Conservation (phyloP, 2,888 invertebrate species). For the Dromius quadrimaculatus region DNA sequence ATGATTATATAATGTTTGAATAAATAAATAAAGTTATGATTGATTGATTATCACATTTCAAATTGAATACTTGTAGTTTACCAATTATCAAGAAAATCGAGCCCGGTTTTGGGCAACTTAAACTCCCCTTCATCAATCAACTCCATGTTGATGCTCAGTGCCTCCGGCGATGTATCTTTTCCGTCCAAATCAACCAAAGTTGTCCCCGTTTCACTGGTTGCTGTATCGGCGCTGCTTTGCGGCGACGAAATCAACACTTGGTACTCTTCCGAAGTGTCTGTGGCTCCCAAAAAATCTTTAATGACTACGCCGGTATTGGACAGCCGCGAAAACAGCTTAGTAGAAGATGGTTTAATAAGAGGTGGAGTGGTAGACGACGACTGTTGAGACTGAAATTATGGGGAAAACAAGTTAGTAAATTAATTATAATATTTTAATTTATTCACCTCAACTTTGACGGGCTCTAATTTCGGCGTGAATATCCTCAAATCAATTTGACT, state of each 20-base stretch:
- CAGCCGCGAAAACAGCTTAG: not conserved
- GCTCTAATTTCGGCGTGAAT: slow-evolving; percentile 59
- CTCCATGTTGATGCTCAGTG: too few species aligned
- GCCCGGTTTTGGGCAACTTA: slow-evolving; percentile 73
- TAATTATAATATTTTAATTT: not conserved
- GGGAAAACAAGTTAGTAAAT: not conserved
- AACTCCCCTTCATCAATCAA: too few species aligned
- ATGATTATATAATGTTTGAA: too few species aligned
- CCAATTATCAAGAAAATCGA: slow-evolving; percentile 76
- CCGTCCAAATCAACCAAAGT: not conserved
- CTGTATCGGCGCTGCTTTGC: not conserved
- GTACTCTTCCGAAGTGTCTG: not conserved
- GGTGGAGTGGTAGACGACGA: not conserved
- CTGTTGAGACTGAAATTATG: not conserved
- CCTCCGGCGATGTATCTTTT: slow-evolving; percentile 5
- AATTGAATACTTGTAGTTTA: slow-evolving; percentile 64
- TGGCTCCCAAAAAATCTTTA: slow-evolving; percentile 7
- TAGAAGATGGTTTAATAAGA: slow-evolving; percentile 1
- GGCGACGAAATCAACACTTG: not conserved
- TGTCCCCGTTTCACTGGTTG: not conserved
- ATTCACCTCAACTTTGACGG: slow-evolving; percentile 2
- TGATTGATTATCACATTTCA: too few species aligned
- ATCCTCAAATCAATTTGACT: slow-evolving; percentile 80
- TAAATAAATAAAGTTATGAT: too few species aligned
- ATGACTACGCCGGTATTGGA: not conserved